Evolutionary conservation across 2,113 vertebrate species (phyloP).

Genomic region (Anthoscopus minutus): DNA sequence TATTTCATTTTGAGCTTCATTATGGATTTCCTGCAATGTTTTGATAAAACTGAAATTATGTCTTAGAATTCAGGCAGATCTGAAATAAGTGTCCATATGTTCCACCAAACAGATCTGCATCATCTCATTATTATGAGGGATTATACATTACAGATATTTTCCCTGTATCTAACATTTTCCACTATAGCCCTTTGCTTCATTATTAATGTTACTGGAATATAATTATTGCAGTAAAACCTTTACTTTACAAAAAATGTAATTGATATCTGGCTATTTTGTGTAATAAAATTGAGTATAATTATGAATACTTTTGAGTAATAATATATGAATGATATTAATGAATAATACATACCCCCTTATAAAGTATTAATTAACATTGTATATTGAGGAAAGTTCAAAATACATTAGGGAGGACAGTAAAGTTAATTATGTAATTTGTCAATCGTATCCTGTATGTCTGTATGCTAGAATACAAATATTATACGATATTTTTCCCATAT

Average conservation of each 20-base stretch:
- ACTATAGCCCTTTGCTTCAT: not conserved
- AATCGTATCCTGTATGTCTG: not conserved
- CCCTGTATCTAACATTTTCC: not conserved
- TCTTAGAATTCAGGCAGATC: not conserved
- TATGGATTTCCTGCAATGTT: not conserved
- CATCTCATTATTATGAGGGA: not conserved
- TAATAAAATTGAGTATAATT: not conserved
- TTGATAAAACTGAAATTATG: not conserved
- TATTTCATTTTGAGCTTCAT: not conserved
- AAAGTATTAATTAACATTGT: not conserved
- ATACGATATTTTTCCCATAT: not conserved
- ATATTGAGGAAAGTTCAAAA: not conserved
- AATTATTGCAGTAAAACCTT: not conserved
- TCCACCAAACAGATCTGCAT: not conserved
- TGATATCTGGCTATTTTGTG: not conserved
- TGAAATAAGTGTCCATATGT: not conserved
- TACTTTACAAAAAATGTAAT: not conserved
- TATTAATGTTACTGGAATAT: not conserved
- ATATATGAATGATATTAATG: not conserved
- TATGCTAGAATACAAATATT: not conserved
- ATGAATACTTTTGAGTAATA: not conserved
- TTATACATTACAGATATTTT: not conserved
- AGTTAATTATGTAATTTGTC: not conserved
- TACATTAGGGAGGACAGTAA: not conserved
- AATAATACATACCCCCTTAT: not conserved